Percentiles rank a stretch among this genome's conserved stretches.
Evolutionary conservation across 2,888 invertebrate genomes (phyloP).

Genomic region (Hyalella azteca): DNA sequence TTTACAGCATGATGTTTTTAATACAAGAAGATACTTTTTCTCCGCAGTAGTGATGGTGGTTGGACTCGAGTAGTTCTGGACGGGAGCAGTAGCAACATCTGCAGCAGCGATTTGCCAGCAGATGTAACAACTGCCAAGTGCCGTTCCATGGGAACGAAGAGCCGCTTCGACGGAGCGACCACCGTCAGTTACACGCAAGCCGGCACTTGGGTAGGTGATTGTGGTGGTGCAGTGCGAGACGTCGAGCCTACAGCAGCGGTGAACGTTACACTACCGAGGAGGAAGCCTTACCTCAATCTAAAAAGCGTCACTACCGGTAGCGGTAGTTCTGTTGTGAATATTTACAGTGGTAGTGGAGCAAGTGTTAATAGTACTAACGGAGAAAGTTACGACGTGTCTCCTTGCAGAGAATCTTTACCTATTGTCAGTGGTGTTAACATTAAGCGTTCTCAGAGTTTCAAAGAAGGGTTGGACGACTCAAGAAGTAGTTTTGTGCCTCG

Average conservation of each 20-base stretch:
- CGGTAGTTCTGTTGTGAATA: constrained; percentile 23
- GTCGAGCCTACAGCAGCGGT: not conserved
- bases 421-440: constrained; percentile 41
- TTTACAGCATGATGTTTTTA: no score
- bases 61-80: constrained; percentile 6
- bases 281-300: constrained; percentile 57
- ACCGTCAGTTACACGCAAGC: not conserved
- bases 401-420: constrained; percentile 4
- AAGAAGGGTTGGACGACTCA: constrained; percentile 53
- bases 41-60: not conserved
- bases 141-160: constrained; percentile 15
- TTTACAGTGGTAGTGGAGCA: constrained; percentile 17
- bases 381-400: constrained; percentile 7
- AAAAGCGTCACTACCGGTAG: constrained; percentile 48
- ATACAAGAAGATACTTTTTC: no score
- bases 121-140: not conserved
- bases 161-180: not conserved
- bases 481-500: not conserved
- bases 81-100: not conserved
- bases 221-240: not conserved
- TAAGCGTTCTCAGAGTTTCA: constrained; percentile 57
- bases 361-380: not conserved
- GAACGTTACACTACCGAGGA: constrained; percentile 52
- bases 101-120: not conserved
- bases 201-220: constrained; percentile 25